Evolutionary conservation across 2,113 vertebrate genomes (phyloP).

Genomic region (Dipodomys merriami): DNA sequence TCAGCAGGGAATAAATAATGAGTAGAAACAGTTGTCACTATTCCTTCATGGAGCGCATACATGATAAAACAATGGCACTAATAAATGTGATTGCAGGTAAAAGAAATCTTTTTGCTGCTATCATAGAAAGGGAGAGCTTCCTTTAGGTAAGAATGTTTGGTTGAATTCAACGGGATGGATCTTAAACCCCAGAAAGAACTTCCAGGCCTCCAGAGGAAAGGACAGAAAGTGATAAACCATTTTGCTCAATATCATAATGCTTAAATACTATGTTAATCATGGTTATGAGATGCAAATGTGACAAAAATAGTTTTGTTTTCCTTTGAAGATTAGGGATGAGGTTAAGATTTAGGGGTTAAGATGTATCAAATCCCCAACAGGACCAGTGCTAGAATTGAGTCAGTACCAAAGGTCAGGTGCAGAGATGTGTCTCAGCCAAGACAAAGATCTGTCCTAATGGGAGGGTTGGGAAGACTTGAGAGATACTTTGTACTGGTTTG

Average conservation of each 20-base stretch:
- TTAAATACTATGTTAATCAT: background rate
- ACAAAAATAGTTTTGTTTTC: background rate
- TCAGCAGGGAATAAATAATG: background rate
- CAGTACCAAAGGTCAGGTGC: background rate
- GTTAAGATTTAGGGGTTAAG: background rate
- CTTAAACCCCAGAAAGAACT: background rate
- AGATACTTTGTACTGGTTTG: background rate
- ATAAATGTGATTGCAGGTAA: background rate
- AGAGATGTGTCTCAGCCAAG: background rate
- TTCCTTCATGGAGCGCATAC: background rate
- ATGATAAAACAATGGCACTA: background rate
- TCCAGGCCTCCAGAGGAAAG: conserved; percentile 13
- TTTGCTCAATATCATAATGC: background rate
- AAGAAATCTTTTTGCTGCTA: background rate
- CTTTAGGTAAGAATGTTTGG: background rate
- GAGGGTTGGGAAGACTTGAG: background rate
- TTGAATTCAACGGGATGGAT: background rate
- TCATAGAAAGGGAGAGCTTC: background rate
- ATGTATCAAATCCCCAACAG: background rate
- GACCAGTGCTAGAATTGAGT: background rate
- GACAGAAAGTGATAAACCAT: background rate
- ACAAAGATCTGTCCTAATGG: background rate
- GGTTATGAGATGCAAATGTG: background rate
- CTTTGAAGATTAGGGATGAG: background rate
- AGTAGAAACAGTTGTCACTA: background rate